A percentile compares a stretch with the other conserved stretches of the same genome.
Conservation (phyloP, 2,797 vertebrate species). For the Rhinichthys osculus region DNA sequence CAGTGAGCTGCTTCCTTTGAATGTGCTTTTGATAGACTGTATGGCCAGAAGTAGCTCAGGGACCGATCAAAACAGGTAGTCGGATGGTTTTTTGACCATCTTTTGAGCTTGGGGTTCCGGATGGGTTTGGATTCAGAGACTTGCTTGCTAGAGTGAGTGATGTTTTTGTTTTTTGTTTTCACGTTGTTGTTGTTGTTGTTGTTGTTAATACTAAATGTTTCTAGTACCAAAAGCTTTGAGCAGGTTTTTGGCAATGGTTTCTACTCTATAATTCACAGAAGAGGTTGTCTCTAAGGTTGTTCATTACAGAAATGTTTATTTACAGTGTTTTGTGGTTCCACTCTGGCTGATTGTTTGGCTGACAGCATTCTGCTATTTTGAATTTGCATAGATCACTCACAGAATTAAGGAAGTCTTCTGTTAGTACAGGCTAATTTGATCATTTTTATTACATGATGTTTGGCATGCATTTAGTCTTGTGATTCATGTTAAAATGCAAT, state of each 20-base stretch:
- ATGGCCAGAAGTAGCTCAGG: conserved; percentile 47
- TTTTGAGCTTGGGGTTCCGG: conserved; percentile 13
- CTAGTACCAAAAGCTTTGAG: conserved; percentile 61
- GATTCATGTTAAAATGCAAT: conserved; percentile 24
- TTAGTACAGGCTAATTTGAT: not conserved
- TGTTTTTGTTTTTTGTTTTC: conserved; percentile 17
- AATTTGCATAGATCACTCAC: not conserved
- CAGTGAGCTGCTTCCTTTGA: conserved; percentile 46
- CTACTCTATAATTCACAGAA: conserved; percentile 44
- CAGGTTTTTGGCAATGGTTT: conserved; percentile 65
- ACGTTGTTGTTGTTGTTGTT: not conserved
- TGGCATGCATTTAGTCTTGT: not conserved
- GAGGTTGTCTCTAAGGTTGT: conserved; percentile 45
- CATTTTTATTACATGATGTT: not conserved
- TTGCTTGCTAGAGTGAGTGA: conserved; percentile 43
- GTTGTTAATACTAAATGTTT: conserved; percentile 61
- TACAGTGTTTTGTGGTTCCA: conserved; percentile 32
- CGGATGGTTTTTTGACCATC: conserved; percentile 20
- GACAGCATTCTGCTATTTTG: not conserved
- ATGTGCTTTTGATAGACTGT: conserved; percentile 38
- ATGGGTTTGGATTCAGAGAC: conserved; percentile 43
- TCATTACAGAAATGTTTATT: conserved; percentile 46
- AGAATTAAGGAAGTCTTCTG: not conserved
- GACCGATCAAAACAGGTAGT: conserved; percentile 18
- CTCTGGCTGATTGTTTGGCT: conserved; percentile 20